Conservation (phyloP, 2,888 invertebrate species). For the Cheilosia vulpina region DNA sequence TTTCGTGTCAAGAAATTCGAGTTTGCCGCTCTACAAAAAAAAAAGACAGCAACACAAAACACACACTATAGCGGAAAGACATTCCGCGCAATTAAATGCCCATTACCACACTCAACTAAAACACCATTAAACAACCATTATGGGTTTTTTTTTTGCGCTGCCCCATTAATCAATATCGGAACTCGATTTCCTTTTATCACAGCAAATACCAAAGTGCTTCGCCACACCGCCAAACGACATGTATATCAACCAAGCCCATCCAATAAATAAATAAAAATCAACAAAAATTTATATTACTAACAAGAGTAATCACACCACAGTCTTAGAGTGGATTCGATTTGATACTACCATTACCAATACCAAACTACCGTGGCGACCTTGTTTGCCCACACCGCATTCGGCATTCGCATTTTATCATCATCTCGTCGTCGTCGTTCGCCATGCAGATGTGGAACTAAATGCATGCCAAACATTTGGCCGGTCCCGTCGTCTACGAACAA, state of each 20-base stretch:
- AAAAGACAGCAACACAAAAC: neutral
- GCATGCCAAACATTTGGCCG: conserved; percentile 56
- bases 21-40: conserved; percentile 18
- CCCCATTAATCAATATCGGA: conserved; percentile 64
- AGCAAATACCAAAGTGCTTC: neutral
- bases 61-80: conserved; percentile 28
- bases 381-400: conserved; percentile 57
- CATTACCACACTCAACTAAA: conserved; percentile 68
- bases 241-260: conserved; percentile 7
- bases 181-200: conserved; percentile 50
- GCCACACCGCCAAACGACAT: conserved; percentile 5
- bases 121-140: conserved; percentile 69
- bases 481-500: neutral
- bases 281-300: conserved; percentile 28
- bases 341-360: neutral
- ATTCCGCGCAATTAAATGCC: conserved; percentile 64
- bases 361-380: conserved; percentile 51
- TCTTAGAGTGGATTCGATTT: neutral
- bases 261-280: conserved; percentile 12
- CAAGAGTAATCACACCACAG: conserved; percentile 34
- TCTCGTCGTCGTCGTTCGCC: neutral
- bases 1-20: conserved; percentile 9
- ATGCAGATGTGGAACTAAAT: conserved; percentile 62
- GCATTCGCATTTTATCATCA: conserved; percentile 50
- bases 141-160: conserved; percentile 19